Evolutionary conservation across 2,888 invertebrate species (phyloP), one percentile per base, ranked within the genome.

Genomic region (Isoperla grammatica): DNA sequence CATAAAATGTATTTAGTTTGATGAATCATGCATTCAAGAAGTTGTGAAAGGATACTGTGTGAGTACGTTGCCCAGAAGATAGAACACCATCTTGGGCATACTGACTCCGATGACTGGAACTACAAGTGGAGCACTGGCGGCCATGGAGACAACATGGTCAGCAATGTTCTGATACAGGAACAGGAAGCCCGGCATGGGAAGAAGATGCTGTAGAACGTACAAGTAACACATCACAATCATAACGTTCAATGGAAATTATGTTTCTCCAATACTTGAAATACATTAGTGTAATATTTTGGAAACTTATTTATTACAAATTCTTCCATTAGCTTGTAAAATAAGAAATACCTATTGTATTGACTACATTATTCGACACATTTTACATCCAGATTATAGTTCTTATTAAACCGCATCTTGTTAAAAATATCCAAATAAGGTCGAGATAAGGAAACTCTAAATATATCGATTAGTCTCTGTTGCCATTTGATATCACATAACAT

Each of bases 111-210:
- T 65, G 3, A 85, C 65, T 5, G 87, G 85, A 4, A 86, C 73
- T 65, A 69, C 64, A 57, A 78, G 74, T 23, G 78, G 75, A 45
- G 82, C 81, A 23, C 89, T 88, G 53, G 80, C 78, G 0, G 84
- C 79, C 8, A 91, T 90, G 5, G 90, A 76, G n/a, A 77, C 71
- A 6, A 87, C 79, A 71, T 95, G 94, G 37, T 85, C 83, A 66
- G 81, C 78, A 56, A 99, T 83, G 72, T 95, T 94, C 8, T 81
- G 74, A 11, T 82, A 78, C 64, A 97, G 81, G 0, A 95, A 77
- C 17, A 91, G 67, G 79, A 98, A 98, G 62, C 90, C 86, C 4
- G 98, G 95, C 63, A 99, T 73, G 0, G 97, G 93, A 59, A 97
- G 73, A 57, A 91, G 79, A 78, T 99, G 98, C 80, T 90, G 75